Conservation (phyloP, 2,888 invertebrate genomes). For the Dolomedes plantarius region DNA sequence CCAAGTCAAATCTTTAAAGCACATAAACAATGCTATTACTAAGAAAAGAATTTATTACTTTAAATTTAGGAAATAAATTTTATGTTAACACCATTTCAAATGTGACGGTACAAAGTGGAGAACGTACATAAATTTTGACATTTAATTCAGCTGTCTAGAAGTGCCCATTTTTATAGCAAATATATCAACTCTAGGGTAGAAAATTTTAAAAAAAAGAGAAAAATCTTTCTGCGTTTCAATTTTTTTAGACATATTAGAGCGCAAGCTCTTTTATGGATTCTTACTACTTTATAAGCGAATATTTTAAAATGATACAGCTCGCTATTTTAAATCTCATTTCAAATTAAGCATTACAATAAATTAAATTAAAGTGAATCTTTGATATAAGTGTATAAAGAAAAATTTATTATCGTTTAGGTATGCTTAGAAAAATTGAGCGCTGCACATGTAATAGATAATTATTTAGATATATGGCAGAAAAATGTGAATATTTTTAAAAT, state of each 20-base stretch:
- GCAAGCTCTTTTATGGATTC: too few species aligned
- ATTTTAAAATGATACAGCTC: too few species aligned
- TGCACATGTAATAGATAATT: too few species aligned
- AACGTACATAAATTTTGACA: slow-evolving; percentile 3
- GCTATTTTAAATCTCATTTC: too few species aligned
- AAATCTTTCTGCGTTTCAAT: background rate
- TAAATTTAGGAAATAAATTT: slow-evolving; percentile 14
- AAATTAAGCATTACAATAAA: too few species aligned
- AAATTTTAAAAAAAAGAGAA: background rate
- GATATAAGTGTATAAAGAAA: too few species aligned
- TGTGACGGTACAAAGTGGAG: background rate
- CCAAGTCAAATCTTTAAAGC: background rate
- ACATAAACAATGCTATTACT: slow-evolving; percentile 14
- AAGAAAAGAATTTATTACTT: background rate
- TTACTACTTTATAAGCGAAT: too few species aligned
- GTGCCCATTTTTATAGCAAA: slow-evolving; percentile 9
- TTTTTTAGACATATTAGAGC: background rate
- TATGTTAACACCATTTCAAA: slow-evolving; percentile 14
- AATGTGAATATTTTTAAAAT: too few species aligned
- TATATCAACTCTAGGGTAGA: background rate
- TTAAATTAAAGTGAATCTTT: too few species aligned
- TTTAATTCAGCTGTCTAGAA: slow-evolving; percentile 13
- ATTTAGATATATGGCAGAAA: too few species aligned
- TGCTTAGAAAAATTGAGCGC: too few species aligned
- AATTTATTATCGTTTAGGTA: too few species aligned